A percentile compares a stretch with the other conserved stretches of the same genome.
These are phyloP conservation scores for Platygyra sinensis DNA, from an alignment of 64 coral and sea anemone species.

Conservation along the genomic window DNA sequence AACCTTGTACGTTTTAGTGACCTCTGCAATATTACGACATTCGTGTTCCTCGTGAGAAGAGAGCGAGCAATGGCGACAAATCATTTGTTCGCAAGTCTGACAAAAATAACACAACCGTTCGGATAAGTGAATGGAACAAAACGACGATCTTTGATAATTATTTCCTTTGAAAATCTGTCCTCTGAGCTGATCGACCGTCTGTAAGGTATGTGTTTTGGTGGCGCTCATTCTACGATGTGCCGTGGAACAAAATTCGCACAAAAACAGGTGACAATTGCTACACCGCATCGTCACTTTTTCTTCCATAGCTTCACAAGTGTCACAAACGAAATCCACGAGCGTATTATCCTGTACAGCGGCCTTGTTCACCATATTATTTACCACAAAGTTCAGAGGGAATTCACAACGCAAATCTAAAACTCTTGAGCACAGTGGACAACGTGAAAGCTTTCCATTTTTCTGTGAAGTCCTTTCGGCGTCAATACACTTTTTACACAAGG, in stretches of 20 bases:
- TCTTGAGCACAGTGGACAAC: conserved; percentile 44
- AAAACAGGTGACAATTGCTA: conserved; percentile 57
- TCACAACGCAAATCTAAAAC: conserved; percentile 57
- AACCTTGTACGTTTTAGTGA: conserved; percentile 24
- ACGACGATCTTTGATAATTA: conserved; percentile 1
- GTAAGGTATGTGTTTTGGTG: conserved; percentile 50
- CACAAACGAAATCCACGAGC: conserved; percentile 42
- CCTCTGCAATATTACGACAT: conserved; percentile 1
- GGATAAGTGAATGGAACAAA: conserved; percentile 48
- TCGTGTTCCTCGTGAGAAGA: conserved; percentile 40
- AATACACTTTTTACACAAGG: conserved; percentile 70
- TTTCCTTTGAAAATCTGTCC: not conserved
- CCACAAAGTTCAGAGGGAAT: conserved; percentile 69
- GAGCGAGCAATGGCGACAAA: conserved; percentile 48
- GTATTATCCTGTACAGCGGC: conserved; percentile 38
- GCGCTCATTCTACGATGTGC: conserved; percentile 76
- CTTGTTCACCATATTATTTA: conserved; percentile 66
- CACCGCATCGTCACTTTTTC: conserved; percentile 65
- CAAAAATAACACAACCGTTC: conserved; percentile 62
- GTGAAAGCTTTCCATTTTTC: conserved; percentile 54
- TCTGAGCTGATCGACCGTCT: conserved; percentile 57
- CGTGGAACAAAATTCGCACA: conserved; percentile 70
- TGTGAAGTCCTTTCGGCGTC: conserved; percentile 41
- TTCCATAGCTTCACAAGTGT: conserved; percentile 57
- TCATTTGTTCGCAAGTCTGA: conserved; percentile 36